Evolutionary conservation across 2,888 invertebrate species (phyloP).

Genomic region (Andrena chrysosceles): DNA sequence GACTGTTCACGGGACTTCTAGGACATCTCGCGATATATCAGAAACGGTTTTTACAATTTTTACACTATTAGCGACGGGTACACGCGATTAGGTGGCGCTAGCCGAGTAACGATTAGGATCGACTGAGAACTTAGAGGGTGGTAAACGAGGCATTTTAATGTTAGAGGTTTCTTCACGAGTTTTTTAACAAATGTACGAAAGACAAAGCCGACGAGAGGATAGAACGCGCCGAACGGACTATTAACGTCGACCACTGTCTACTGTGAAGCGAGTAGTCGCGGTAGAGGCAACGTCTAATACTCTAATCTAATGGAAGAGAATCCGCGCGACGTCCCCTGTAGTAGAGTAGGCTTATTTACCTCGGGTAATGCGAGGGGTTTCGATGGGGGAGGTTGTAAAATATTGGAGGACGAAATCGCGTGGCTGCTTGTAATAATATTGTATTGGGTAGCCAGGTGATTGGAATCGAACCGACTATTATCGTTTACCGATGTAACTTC

Average conservation of each 20-base stretch:
- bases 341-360: background rate
- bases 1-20: background rate
- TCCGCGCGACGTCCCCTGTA: background rate
- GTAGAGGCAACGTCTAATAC: background rate
- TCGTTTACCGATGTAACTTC: constrained; percentile 60
- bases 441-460: too few relatives aligned
- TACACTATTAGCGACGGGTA: background rate
- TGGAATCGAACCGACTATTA: constrained; percentile 4
- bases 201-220: background rate
- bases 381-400: background rate
- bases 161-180: background rate
- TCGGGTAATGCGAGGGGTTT: background rate
- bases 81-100: background rate
- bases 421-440: too few relatives aligned
- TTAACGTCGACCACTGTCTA: background rate
- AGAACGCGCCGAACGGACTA: background rate
- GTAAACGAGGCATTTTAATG: background rate
- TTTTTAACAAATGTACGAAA: background rate
- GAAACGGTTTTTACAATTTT: background rate
- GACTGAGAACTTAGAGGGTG: background rate
- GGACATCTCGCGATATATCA: background rate
- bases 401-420: background rate
- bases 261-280: background rate
- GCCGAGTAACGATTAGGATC: background rate
- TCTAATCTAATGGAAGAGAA: background rate